Base-by-base conservation (phyloP, 2,888 invertebrate genomes). In the Morpho deidamia region DNA sequence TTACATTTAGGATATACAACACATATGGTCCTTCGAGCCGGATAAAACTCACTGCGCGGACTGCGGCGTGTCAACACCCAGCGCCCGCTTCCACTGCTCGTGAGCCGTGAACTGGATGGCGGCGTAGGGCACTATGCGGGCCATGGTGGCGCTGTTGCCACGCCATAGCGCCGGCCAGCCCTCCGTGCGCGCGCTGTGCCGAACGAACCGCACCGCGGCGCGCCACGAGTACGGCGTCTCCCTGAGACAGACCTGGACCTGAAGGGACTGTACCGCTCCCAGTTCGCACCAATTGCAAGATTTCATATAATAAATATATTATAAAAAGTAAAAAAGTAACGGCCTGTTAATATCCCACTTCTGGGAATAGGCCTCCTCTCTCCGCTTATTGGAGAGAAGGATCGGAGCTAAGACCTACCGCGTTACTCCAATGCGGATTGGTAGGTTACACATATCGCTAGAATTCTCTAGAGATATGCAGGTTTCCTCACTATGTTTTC, bases 111-210 rank as follows among this genome's bases (percentile, higher is more conserved):
- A 99, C 89, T 99, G 99, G 65, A 99, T 95, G 42, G 99, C 97
- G 14, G 99, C 98, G 83, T 99, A 99, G 0, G 99, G 99, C 49
- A 99, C 91, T 59, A 99, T 98, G 54, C 99, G 91, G 11, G 96
- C 97, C 97, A 99, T 97, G 0, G 99, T 99, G 5, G 99, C 99
- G 63, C 97, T 97, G 91, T 99, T 99, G 4, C 99, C 99, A 50
- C 99, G 91, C 98, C 98, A 99, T 67, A 99, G 83, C 53, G 97
- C 95, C 9, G 93, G 63, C 48, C 96, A 83, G 1, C 99, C 99
- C 72, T 98, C 95, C 11, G 91, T 91, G 63, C 89, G 91, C 62
- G 94, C 94, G 11, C 95, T 94, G 58, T 90, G 75, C 34, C 83
- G 65, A n/a, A 96, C 74, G 85, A 95, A 96, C 55, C 81, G 72